These are phyloP conservation scores for Orchesella flavescens DNA, from an alignment of 2,888 invertebrate species.

Conservation along the genomic window DNA sequence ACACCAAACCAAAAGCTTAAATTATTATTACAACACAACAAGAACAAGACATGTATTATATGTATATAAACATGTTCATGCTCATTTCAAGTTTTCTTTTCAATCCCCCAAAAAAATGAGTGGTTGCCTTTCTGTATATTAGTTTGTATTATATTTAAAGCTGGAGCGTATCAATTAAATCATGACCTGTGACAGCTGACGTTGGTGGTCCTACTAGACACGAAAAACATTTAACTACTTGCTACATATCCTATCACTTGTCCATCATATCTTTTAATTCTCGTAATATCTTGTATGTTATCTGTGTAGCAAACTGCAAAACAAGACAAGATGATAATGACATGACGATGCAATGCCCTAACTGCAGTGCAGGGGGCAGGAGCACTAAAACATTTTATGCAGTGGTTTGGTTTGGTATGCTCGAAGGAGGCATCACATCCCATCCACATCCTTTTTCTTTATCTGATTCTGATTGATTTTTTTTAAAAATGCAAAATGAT, in stretches of 20 bases:
- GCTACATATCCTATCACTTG: conserved; percentile 33
- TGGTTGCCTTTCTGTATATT: background rate
- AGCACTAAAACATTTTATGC: background rate
- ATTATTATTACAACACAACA: conserved; percentile 12
- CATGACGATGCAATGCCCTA: conserved; percentile 9
- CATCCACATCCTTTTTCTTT: background rate
- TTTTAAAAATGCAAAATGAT: background rate
- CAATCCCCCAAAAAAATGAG: background rate
- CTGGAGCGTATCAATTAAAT: conserved; percentile 55
- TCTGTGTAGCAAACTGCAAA: background rate
- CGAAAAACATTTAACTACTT: conserved; percentile 17
- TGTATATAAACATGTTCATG: background rate
- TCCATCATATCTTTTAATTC: conserved; percentile 31
- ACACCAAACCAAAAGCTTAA: background rate
- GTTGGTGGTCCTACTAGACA: conserved; percentile 38
- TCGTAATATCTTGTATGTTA: background rate
- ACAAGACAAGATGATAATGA: conserved; percentile 4
- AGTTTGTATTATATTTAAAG: conserved; percentile 10
- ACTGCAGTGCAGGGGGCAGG: conserved; percentile 45
- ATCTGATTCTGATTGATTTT: conserved; percentile 36
- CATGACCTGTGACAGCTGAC: conserved; percentile 54
- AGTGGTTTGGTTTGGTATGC: conserved; percentile 7
- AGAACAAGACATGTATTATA: conserved; percentile 3
- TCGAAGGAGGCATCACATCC: background rate
- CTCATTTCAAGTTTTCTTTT: conserved; percentile 5